Evolutionary conservation across 2,113 vertebrate species (phyloP).

Genomic region (Macaca nemestrina): DNA sequence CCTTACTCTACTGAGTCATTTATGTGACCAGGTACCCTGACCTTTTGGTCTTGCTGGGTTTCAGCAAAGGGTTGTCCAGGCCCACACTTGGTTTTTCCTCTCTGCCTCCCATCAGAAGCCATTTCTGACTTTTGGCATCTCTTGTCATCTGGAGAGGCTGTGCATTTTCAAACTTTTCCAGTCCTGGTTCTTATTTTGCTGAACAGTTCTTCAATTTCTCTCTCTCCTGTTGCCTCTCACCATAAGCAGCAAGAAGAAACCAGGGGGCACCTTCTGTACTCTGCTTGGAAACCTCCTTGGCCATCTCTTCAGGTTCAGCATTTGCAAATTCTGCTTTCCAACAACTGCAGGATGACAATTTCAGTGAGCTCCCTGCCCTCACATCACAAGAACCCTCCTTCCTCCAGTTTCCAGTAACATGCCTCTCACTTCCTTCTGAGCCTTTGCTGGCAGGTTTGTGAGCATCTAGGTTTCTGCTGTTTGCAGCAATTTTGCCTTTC

Average conservation of each 20-base stretch:
- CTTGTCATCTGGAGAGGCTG: background rate
- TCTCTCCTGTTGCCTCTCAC: no score
- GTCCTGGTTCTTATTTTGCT: background rate
- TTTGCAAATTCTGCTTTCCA: background rate
- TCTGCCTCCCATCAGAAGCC: accelerated
- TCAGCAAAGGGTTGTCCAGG: background rate
- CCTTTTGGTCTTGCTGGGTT: background rate
- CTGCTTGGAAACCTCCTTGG: background rate
- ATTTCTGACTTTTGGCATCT: background rate
- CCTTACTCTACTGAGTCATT: background rate
- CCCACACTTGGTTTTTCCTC: no score
- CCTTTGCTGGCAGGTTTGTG: background rate
- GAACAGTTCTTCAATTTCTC: background rate
- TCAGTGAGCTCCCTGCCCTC: background rate
- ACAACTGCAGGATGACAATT: background rate
- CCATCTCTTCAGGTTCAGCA: background rate
- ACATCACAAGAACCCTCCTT: background rate
- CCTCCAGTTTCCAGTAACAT: background rate
- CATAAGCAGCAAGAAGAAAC: background rate
- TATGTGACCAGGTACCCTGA: background rate
- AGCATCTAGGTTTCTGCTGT: background rate
- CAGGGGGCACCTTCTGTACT: background rate
- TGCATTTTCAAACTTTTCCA: background rate
- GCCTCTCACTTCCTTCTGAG: background rate
- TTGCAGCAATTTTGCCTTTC: background rate